Evolutionary conservation across 2,888 invertebrate species (phyloP).

Genomic region (Molorchus minor): DNA sequence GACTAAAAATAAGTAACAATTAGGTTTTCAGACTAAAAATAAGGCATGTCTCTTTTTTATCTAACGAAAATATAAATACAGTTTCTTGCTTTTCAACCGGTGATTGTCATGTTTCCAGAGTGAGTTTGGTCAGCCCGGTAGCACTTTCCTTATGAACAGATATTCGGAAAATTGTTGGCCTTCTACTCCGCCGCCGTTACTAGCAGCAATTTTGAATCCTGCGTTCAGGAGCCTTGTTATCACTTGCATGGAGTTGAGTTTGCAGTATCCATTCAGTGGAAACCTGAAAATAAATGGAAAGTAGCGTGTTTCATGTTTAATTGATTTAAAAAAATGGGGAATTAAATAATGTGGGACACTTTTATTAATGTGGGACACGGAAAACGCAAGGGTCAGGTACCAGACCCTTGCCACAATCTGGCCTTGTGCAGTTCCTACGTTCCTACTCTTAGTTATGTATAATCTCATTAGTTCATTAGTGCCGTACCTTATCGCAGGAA

Average conservation of each 20-base stretch:
- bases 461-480: no score
- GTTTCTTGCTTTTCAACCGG: conserved; percentile 37
- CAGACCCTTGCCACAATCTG: no score
- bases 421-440: no score
- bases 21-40: not conserved
- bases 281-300: conserved; percentile 31
- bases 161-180: conserved; percentile 92
- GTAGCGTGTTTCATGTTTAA: not conserved
- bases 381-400: no score
- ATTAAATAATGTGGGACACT: no score
- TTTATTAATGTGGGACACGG: no score
- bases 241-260: conserved; percentile 88
- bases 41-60: conserved; percentile 15
- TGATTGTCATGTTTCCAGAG: conserved; percentile 44
- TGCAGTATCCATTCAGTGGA: conserved; percentile 88
- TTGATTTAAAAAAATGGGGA: not conserved
- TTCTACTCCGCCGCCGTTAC: conserved; percentile 87
- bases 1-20: no score
- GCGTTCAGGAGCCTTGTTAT: conserved; percentile 82
- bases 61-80: conserved; percentile 31
- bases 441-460: no score
- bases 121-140: conserved; percentile 55
- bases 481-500: no score
- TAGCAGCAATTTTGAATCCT: conserved; percentile 81
- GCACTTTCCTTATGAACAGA: conserved; percentile 73